Base-by-base conservation (phyloP, 2,113 vertebrate genomes). In the Mola mola region DNA sequence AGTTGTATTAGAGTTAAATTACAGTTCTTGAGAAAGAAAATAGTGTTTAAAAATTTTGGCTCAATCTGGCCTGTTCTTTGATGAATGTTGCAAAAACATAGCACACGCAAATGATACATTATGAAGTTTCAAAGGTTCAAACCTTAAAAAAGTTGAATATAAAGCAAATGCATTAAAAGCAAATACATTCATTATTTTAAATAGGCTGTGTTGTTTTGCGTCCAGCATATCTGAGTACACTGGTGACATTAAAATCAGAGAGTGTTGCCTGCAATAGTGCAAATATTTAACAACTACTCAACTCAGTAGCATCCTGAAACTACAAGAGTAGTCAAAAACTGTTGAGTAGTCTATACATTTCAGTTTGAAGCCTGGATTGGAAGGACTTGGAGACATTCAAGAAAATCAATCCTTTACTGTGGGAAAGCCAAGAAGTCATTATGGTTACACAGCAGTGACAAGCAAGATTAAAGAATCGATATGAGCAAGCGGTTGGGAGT, bases 371-470 rank as follows among this genome's bases (percentile, higher is more conserved):
- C 10, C 49, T 56, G 29, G 9, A 63, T 51, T 38, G 20, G 41
- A 65, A 29, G 10, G 29, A 33, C 40, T 67, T 37, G 66, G 62
- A 62, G 26, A 60, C 29, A 7, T 55, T 75, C 41, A 50, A 47
- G 41, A 33, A 48, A 67, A 71, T 65, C 58, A 47, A 80, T 78
- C 10, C 6, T 41, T 61, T 42, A 52, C 70, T 11, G 24, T n/a
- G 57, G 47, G 51, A 63, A 20, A 28, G 46, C 29, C 34, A 38
- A 8, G 52, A 26, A 59, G 25, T 47, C 16, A 38, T 44, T 74
- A 10, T 36, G 31, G 38, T 72, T 68, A 52, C 49, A 69, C 16
- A 73, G 64, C 24, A 43, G 21, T 33, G 29, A 64, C 31, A 47
- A 51, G 29, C 28, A 17, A 74, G 44, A 49, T 66, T 62, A 26